A percentile compares a stretch with the other conserved stretches of the same genome.
These are phyloP conservation scores for Callospermophilus lateralis DNA, from an alignment of 2,113 vertebrate species.

Conservation along the genomic window DNA sequence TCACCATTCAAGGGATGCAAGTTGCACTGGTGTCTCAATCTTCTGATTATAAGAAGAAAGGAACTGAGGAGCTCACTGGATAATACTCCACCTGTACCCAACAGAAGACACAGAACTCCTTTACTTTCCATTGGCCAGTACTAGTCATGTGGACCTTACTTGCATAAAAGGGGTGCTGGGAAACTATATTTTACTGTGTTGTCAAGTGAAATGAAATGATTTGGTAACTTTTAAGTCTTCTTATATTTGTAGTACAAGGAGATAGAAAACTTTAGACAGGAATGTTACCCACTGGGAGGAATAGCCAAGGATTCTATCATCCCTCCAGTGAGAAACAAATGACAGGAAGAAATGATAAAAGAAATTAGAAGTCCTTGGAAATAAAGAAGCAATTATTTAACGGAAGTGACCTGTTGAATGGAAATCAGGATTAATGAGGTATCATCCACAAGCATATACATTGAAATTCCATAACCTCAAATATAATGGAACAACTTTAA, in stretches of 20 bases:
- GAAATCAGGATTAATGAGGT: neutral
- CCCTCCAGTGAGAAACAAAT: neutral
- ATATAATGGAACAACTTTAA: neutral
- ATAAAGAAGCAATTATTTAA: slow-evolving; percentile 1
- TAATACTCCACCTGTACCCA: neutral
- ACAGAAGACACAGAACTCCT: neutral
- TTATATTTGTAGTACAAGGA: neutral
- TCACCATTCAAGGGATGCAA: neutral
- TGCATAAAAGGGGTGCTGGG: neutral
- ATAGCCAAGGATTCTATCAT: neutral
- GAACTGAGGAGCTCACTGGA: neutral
- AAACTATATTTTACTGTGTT: neutral
- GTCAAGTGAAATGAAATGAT: neutral
- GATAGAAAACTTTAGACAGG: neutral
- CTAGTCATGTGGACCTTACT: too few species aligned
- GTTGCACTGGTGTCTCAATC: neutral
- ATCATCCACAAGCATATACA: neutral
- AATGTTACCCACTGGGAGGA: neutral
- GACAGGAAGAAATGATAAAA: neutral
- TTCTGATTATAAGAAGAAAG: neutral
- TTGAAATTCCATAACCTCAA: neutral
- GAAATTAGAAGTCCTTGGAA: slow-evolving; percentile 1
- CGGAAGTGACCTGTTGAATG: neutral
- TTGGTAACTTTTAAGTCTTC: neutral
- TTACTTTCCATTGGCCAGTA: neutral